Base-by-base conservation (phyloP, 2,797 vertebrate species). In the Sebastes vulpes region DNA sequence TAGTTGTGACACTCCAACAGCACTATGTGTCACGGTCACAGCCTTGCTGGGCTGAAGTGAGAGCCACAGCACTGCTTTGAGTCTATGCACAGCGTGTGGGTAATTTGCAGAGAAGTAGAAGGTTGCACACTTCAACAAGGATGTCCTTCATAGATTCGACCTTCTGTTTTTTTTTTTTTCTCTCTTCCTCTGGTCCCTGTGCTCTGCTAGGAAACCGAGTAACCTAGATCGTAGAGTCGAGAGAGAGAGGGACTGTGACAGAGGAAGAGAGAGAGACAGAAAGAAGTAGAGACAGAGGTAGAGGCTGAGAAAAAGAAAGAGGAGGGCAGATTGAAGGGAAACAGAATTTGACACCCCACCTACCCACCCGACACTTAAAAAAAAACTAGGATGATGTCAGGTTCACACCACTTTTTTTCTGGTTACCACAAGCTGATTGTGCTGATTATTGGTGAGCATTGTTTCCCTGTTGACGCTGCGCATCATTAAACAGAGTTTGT, bases 61-160 rank as follows among this genome's bases (percentile, higher is more conserved):
- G 82, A 83, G 79, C 83, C 80, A 72, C 76, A 64, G 84, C 76
- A 66, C 68, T 29, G 68, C 76, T 83, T 64, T 75, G 81, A 82
- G 82, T 77, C 83, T 58, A 69, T 81, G 79, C 82, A 88, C 87
- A 83, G 88, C 67, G 61, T 83, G 91, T 75, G 87, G 86, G 79
- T 90, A 88, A 91, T 92, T 89, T 91, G 83, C 81, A 89, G 67
- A 88, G 82, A 91, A 92, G 89, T 87, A 92, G 85, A 94, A 94
- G 83, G 93, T 91, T 93, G 89, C 88, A 87, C 90, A 93, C 92
- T 95, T 95, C 92, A 94, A 93, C 93, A 93, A 96, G 91, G 84
- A 95, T 95, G 96, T 95, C 95, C 96, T 96, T 96, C 95, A 96
- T 87, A 94, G 91, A 93, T 92, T 94, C 92, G 89, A 96, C 96